phyloP scores from a whole-genome alignment of 2,797 vertebrate genomes.

The Molossus alvarezi region DNA sequence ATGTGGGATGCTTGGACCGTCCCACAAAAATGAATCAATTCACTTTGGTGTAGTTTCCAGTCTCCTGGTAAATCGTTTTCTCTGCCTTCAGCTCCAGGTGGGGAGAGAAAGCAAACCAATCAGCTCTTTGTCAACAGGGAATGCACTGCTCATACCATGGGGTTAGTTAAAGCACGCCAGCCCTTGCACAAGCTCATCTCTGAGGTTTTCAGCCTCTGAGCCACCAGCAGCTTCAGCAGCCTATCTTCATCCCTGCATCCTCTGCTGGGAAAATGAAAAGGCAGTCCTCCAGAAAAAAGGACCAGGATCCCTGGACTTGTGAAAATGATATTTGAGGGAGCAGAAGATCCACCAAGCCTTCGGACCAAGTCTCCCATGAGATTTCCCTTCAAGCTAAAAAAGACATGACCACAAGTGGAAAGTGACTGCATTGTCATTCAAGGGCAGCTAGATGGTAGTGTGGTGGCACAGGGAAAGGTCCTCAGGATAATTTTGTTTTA shows the following conservation, averaged over 20 bases:
- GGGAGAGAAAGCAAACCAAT: background rate
- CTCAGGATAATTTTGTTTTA: background rate
- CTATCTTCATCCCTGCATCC: background rate
- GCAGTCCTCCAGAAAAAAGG: background rate
- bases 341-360: background rate
- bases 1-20: slow-evolving; percentile 65
- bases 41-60: slow-evolving; percentile 62
- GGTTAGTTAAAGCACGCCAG: background rate
- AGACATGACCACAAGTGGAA: background rate
- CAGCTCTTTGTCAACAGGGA: background rate
- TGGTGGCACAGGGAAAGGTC: background rate
- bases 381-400: background rate
- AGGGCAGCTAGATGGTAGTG: background rate
- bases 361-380: background rate
- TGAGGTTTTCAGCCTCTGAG: background rate
- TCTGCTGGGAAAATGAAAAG: slow-evolving; percentile 14
- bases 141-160: background rate
- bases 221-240: background rate
- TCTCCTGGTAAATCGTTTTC: slow-evolving; percentile 73
- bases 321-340: background rate
- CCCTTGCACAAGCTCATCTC: background rate
- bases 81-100: slow-evolving; percentile 3
- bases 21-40: slow-evolving; percentile 78
- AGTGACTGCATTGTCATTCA: background rate
- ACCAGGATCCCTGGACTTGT: background rate